Conservation (phyloP, 2,113 vertebrate genomes). For the Cololabis saira region DNA sequence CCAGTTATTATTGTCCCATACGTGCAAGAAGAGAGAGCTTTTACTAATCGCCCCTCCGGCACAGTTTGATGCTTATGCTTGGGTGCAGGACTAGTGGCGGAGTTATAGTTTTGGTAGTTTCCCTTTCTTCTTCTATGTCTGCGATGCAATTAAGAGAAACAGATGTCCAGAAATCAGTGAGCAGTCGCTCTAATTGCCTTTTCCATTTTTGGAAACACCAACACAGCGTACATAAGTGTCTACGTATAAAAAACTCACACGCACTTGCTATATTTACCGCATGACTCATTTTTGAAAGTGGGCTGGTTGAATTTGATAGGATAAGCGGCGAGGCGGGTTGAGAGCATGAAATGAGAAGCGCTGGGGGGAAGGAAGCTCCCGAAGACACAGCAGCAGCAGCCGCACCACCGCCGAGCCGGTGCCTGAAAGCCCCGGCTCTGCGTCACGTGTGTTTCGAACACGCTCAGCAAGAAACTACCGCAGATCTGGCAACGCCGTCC, state of each 20-base stretch:
- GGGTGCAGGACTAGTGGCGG: too few species aligned
- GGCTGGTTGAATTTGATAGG: slow-evolving; percentile 28
- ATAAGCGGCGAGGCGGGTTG: slow-evolving; percentile 19
- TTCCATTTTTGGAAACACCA: slow-evolving; percentile 7
- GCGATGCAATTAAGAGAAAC: background rate
- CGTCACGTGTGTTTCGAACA: slow-evolving; percentile 18
- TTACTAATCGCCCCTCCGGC: too few species aligned
- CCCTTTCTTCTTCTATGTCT: background rate
- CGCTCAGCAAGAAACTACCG: slow-evolving; percentile 38
- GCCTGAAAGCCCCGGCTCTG: background rate
- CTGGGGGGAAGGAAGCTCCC: slow-evolving; percentile 20
- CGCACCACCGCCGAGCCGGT: slow-evolving; percentile 11
- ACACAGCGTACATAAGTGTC: background rate
- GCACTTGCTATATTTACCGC: slow-evolving; percentile 29
- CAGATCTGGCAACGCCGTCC: slow-evolving; percentile 27
- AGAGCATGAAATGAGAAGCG: slow-evolving; percentile 39
- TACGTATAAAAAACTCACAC: slow-evolving; percentile 11
- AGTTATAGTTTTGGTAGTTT: background rate
- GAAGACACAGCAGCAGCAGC: slow-evolving; percentile 30
- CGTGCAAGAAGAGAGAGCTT: too few species aligned
- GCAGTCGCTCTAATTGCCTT: background rate
- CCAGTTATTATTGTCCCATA: too few species aligned
- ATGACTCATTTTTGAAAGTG: slow-evolving; percentile 49
- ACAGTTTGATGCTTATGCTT: too few species aligned
- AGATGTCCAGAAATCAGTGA: background rate